Evolutionary conservation across 2,797 vertebrate species (phyloP).

Genomic region (Pangasius larnaudii): DNA sequence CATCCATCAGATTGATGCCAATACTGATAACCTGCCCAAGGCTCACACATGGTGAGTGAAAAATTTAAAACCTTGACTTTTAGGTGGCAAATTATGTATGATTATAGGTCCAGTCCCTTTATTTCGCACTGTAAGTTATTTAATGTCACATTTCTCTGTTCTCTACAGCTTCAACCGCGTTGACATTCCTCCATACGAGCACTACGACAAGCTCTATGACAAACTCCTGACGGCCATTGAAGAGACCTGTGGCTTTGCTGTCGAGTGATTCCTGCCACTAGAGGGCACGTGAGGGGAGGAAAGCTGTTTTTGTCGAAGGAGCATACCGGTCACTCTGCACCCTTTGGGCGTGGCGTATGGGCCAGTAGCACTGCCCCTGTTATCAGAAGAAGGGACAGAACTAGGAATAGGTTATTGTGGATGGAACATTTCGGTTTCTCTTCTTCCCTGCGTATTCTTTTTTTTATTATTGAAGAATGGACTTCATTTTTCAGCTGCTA

Average conservation of each 20-base stretch:
- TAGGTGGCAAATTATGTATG: neutral
- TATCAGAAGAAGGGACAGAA: slow-evolving; percentile 20
- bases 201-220: slow-evolving; percentile 94
- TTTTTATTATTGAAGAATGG: slow-evolving; percentile 66
- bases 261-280: slow-evolving; percentile 80
- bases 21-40: slow-evolving; percentile 93
- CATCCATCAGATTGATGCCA: slow-evolving; percentile 96
- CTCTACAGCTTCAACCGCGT: slow-evolving; percentile 91
- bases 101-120: neutral
- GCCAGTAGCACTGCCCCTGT: slow-evolving; percentile 28
- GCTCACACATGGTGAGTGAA: slow-evolving; percentile 92
- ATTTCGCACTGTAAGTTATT: neutral
- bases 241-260: slow-evolving; percentile 96
- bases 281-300: slow-evolving; percentile 35
- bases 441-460: slow-evolving; percentile 49
- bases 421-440: slow-evolving; percentile 55
- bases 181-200: slow-evolving; percentile 97
- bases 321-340: slow-evolving; percentile 35
- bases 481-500: slow-evolving; percentile 78
- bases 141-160: slow-evolving; percentile 6
- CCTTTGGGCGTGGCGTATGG: slow-evolving; percentile 22
- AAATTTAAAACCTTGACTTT: neutral
- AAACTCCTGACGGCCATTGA: slow-evolving; percentile 93
- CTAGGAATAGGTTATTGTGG: slow-evolving; percentile 25
- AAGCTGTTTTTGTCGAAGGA: slow-evolving; percentile 43